A percentile compares a stretch with the other conserved stretches of the same genome.
Evolutionary conservation across 2,888 invertebrate species (phyloP).

Genomic region (Thereva nobilitata): DNA sequence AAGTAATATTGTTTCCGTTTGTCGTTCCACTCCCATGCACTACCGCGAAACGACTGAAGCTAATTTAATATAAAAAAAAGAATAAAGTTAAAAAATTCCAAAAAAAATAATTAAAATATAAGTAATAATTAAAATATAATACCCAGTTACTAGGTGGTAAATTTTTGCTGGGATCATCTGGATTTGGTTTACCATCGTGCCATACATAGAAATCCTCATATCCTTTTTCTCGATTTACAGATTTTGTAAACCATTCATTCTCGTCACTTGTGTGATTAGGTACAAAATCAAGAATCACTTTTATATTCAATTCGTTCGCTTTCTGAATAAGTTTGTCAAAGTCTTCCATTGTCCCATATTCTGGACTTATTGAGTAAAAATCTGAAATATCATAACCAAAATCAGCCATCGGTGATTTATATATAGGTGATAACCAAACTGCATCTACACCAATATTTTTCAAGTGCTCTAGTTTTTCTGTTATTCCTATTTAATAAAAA

Average conservation of each 20-base stretch:
- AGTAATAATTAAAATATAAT: constrained; percentile 43
- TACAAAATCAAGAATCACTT: constrained; percentile 68
- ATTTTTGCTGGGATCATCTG: constrained; percentile 51
- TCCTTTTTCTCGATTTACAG: constrained; percentile 63
- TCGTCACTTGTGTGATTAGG: constrained; percentile 75
- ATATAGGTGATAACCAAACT: constrained; percentile 73
- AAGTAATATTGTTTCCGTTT: constrained; percentile 73
- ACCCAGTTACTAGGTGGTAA: constrained; percentile 80
- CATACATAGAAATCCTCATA: constrained; percentile 75
- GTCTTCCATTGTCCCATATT: constrained; percentile 73
- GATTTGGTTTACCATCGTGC: constrained; percentile 60
- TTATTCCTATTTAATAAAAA: constrained; percentile 60
- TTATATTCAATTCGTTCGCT: constrained; percentile 59
- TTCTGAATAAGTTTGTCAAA: constrained; percentile 66
- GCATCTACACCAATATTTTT: constrained; percentile 69
- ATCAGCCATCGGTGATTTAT: constrained; percentile 68
- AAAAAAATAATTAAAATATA: not conserved
- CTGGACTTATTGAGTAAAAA: constrained; percentile 67
- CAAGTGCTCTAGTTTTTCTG: constrained; percentile 65
- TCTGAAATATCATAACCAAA: constrained; percentile 79
- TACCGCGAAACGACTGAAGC: constrained; percentile 65
- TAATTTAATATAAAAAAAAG: not conserved
- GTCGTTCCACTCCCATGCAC: constrained; percentile 74
- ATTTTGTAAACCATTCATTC: constrained; percentile 78
- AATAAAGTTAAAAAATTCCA: constrained; percentile 6